Evolutionary conservation across 2,888 invertebrate species (phyloP).

Genomic region (Allygus modestus): DNA sequence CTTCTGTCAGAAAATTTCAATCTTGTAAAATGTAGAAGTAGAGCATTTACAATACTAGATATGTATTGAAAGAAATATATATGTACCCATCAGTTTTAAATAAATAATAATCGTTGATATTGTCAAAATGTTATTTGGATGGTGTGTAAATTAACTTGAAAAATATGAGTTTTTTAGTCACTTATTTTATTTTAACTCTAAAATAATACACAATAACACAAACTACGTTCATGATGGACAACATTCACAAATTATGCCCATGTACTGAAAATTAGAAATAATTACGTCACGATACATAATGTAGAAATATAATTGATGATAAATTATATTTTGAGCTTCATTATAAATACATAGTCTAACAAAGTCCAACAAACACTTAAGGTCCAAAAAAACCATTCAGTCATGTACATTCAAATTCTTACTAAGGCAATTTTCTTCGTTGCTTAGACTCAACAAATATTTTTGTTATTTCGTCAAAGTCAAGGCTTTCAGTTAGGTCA

Average conservation of each 20-base stretch:
- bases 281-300: slow-evolving; percentile 1
- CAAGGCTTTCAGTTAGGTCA: slow-evolving; percentile 44
- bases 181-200: neutral
- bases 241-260: too few relatives aligned
- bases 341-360: slow-evolving; percentile 15
- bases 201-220: too few relatives aligned
- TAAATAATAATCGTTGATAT: too few relatives aligned
- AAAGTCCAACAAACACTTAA: slow-evolving; percentile 14
- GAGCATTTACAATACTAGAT: slow-evolving; percentile 1
- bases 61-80: too few relatives aligned
- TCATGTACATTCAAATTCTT: slow-evolving; percentile 27
- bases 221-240: too few relatives aligned
- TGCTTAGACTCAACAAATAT: slow-evolving; percentile 34
- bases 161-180: too few relatives aligned
- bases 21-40: neutral
- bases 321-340: slow-evolving; percentile 10
- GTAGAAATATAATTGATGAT: neutral
- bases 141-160: too few relatives aligned
- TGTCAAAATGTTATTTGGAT: too few relatives aligned
- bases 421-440: slow-evolving; percentile 42
- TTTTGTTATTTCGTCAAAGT: slow-evolving; percentile 43
- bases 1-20: too few relatives aligned
- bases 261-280: too few relatives aligned
- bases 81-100: too few relatives aligned
- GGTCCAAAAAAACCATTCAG: slow-evolving; percentile 15